A percentile compares a stretch with the other conserved stretches of the same genome.
These are phyloP conservation scores for Lottia gigantea DNA, from an alignment of 2,888 invertebrate species.

Conservation along the genomic window DNA sequence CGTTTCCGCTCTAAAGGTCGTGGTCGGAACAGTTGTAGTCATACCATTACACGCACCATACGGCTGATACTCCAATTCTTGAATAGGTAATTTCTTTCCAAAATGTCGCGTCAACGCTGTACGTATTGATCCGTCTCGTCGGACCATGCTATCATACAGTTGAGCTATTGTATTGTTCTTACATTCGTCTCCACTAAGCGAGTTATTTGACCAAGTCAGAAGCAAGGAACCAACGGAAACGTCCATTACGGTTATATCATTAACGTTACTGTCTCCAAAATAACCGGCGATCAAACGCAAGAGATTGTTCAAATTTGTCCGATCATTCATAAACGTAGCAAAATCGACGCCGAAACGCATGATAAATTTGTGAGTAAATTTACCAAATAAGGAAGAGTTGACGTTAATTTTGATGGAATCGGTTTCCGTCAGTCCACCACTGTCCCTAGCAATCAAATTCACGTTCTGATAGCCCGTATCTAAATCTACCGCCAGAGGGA, in stretches of 20 bases:
- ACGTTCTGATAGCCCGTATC: constrained; percentile 28
- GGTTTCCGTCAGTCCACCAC: constrained; percentile 26
- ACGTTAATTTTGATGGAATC: constrained; percentile 34
- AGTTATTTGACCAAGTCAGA: constrained; percentile 42
- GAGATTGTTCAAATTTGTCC: constrained; percentile 30
- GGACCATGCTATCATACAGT: constrained; percentile 28
- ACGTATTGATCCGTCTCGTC: constrained; percentile 25
- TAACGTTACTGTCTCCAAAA: constrained; percentile 27
- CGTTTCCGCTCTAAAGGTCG: constrained; percentile 9
- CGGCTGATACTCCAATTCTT: constrained; percentile 25
- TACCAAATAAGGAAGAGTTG: constrained; percentile 21
- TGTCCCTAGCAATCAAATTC: constrained; percentile 36
- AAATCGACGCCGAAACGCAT: constrained; percentile 37
- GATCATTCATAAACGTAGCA: constrained; percentile 30
- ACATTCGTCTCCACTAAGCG: constrained; percentile 28
- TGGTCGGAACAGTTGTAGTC: constrained; percentile 14
- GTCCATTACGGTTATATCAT: constrained; percentile 33
- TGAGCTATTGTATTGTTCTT: constrained; percentile 29
- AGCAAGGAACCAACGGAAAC: constrained; percentile 36
- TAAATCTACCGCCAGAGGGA: constrained; percentile 43
- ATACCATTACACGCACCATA: constrained; percentile 29
- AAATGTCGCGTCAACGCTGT: constrained; percentile 29
- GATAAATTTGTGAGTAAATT: constrained; percentile 36
- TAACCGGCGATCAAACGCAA: constrained; percentile 29
- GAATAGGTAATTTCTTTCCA: constrained; percentile 24